Conservation (phyloP, 2,113 vertebrate species). For the Scatophagus argus region DNA sequence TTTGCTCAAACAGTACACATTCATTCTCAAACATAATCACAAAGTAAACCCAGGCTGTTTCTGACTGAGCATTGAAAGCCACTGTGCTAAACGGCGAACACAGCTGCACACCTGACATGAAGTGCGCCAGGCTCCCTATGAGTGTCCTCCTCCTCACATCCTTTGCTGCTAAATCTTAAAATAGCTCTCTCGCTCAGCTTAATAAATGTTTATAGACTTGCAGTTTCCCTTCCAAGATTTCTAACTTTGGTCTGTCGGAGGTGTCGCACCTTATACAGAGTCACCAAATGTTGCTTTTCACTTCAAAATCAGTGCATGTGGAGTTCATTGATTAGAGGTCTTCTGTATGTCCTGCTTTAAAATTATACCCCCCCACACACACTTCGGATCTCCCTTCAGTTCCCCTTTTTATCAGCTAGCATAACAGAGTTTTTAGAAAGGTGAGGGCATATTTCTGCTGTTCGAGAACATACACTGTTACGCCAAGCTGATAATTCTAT, state of each 20-base stretch:
- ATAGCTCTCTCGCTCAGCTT: constrained; percentile 12
- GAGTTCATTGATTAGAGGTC: neutral
- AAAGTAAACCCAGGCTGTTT: neutral
- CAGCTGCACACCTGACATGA: neutral
- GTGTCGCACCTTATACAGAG: neutral
- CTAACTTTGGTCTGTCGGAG: constrained; percentile 19
- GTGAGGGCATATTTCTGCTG: neutral
- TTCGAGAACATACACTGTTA: constrained; percentile 44
- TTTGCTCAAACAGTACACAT: neutral
- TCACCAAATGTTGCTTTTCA: neutral
- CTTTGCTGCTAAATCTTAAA: constrained; percentile 11
- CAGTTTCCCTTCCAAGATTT: constrained; percentile 31
- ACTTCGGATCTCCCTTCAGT: neutral
- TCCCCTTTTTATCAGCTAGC: constrained; percentile 1
- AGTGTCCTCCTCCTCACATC: constrained; percentile 5
- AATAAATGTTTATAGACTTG: constrained; percentile 27
- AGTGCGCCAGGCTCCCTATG: neutral
- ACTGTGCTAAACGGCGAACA: no score
- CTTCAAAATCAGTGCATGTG: neutral
- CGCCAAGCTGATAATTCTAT: constrained; percentile 69
- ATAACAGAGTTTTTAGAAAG: constrained; percentile 32
- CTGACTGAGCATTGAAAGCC: no score
- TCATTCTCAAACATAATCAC: neutral
- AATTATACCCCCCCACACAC: neutral
- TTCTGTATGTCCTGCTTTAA: neutral